Evolutionary conservation across 53 echinoderm and acorn worm genomes (phyloP).

Genomic region (Pentamera pediparva): DNA sequence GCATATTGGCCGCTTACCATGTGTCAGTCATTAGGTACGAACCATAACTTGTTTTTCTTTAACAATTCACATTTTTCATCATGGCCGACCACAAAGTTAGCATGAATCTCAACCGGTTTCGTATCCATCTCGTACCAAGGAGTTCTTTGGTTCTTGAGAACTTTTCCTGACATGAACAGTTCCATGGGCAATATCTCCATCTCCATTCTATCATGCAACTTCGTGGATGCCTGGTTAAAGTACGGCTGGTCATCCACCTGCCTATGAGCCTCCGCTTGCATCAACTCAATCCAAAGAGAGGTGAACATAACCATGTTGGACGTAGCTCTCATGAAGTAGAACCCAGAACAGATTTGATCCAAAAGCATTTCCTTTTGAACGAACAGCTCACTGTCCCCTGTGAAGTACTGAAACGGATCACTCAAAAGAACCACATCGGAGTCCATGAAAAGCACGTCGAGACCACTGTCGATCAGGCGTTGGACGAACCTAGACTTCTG

Average conservation of each 20-base stretch:
- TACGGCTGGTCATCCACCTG: background rate
- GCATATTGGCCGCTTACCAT: too few species aligned
- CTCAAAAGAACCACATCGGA: background rate
- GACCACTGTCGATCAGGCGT: too few species aligned
- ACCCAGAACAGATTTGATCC: background rate
- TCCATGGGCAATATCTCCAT: background rate
- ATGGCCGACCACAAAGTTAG: background rate
- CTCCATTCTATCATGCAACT: background rate
- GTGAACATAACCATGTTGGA: background rate
- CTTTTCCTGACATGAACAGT: background rate
- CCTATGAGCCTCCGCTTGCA: background rate
- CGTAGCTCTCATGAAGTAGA: slow-evolving; percentile 7
- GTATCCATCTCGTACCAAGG: background rate
- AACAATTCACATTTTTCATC: background rate
- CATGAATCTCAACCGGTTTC: background rate
- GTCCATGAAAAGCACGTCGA: background rate
- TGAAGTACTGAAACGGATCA: background rate
- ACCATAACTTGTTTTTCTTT: background rate
- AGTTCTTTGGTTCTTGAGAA: background rate
- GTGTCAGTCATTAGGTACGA: too few species aligned
- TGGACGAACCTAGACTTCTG: too few species aligned
- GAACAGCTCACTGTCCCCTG: background rate
- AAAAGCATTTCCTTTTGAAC: background rate
- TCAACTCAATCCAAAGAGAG: background rate
- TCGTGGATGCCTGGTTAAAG: background rate